These are phyloP conservation scores for Stichopus horrens DNA, from an alignment of 53 echinoderm and acorn worm species.

Conservation along the genomic window DNA sequence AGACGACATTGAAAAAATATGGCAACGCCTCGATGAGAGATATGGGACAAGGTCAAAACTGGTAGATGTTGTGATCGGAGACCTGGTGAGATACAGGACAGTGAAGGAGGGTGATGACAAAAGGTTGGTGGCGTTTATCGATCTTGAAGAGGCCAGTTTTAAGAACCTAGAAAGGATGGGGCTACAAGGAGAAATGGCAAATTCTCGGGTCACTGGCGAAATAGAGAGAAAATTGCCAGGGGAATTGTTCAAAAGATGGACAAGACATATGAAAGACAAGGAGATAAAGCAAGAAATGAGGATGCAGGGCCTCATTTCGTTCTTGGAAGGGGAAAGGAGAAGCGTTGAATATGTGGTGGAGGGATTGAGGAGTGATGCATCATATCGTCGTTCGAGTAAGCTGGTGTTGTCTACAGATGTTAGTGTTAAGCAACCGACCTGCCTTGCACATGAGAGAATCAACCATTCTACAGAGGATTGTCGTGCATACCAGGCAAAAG, in stretches of 20 bases:
- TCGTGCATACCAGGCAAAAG: background rate
- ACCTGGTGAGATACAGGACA: constrained; percentile 33
- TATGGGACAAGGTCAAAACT: constrained; percentile 44
- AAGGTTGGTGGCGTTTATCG: constrained; percentile 35
- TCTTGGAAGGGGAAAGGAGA: constrained; percentile 34
- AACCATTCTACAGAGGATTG: constrained; percentile 36
- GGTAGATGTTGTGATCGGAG: constrained; percentile 41
- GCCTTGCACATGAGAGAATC: constrained; percentile 37
- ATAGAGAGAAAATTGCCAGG: constrained; percentile 48
- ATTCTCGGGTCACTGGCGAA: constrained; percentile 54
- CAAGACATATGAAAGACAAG: constrained; percentile 39
- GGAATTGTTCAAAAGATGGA: constrained; percentile 2
- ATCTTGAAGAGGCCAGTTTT: constrained; percentile 35
- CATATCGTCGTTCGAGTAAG: constrained; percentile 18
- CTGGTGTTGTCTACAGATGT: background rate
- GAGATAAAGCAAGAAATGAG: constrained; percentile 22
- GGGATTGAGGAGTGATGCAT: background rate
- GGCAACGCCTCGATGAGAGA: constrained; percentile 48
- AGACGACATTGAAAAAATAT: no score
- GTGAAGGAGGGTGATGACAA: constrained; percentile 50
- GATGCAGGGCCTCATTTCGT: constrained; percentile 22
- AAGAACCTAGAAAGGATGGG: constrained; percentile 42
- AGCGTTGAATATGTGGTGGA: constrained; percentile 50
- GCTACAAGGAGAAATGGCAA: constrained; percentile 52
- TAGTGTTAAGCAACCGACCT: background rate